Percentiles rank a stretch among this genome's conserved stretches.
phyloP scores from a whole-genome alignment of 2,113 vertebrate genomes.

The Chloroceryle aenea region DNA sequence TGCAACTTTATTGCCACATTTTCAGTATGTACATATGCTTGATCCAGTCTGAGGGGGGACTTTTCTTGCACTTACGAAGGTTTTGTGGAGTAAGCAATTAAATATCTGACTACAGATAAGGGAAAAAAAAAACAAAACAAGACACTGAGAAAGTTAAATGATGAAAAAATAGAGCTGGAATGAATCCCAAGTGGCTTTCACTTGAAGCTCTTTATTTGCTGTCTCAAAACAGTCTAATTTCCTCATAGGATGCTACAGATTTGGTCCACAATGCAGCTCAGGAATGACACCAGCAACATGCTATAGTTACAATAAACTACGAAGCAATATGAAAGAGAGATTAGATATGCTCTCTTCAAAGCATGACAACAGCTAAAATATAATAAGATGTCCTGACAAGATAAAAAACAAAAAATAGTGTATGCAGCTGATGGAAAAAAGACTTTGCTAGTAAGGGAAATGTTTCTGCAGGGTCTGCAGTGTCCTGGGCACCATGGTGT shows the following conservation, averaged over 20 bases:
- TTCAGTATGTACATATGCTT: not conserved
- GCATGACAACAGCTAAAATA: not conserved
- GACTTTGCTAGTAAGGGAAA: not conserved
- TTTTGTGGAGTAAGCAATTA: not conserved
- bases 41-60: not conserved
- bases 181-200: not conserved
- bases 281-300: not conserved
- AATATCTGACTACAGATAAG: not conserved
- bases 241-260: not conserved
- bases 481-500: fast-evolving
- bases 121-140: not conserved
- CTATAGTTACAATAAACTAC: not conserved
- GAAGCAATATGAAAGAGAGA: not conserved
- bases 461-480: not conserved
- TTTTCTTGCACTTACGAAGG: not conserved
- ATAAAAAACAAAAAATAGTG: not conserved
- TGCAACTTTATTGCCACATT: not conserved
- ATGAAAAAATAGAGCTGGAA: not conserved
- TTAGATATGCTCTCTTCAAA: not conserved
- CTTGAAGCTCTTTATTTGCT: not conserved
- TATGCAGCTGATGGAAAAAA: not conserved
- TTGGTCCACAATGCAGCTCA: not conserved
- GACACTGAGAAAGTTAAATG: not conserved
- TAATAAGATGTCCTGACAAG: not conserved
- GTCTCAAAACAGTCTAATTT: not conserved